phyloP scores from a whole-genome alignment of 2,113 vertebrate genomes.

The Sciurus niger region DNA sequence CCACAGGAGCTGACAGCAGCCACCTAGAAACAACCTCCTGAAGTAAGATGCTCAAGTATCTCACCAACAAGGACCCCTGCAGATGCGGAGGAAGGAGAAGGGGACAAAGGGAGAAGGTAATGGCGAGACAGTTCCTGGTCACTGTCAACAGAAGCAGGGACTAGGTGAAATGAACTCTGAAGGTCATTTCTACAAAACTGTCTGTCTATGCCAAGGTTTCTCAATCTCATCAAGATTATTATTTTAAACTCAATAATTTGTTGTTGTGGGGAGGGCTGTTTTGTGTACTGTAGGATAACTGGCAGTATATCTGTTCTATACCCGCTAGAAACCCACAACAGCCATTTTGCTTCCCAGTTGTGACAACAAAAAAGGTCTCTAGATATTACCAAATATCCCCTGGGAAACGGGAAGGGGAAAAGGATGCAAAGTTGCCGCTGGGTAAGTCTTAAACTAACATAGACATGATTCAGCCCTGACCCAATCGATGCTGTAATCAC shows the following conservation, averaged over 20 bases:
- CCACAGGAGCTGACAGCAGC: not conserved
- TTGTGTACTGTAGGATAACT: accelerated
- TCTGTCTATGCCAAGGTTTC: not conserved
- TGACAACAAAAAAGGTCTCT: not conserved
- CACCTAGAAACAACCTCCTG: not conserved
- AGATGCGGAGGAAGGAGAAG: not conserved
- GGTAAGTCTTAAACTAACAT: not conserved
- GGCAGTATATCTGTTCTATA: not conserved
- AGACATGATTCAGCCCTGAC: not conserved
- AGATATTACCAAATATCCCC: not conserved
- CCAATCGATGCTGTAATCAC: not conserved
- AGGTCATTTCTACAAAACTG: not conserved
- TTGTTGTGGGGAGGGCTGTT: not conserved
- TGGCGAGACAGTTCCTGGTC: not conserved
- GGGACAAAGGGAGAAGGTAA: not conserved
- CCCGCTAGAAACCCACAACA: not conserved
- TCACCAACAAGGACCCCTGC: not conserved
- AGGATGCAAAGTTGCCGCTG: not conserved
- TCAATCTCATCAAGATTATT: not conserved
- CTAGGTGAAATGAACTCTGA: not conserved
- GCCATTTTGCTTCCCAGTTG: not conserved
- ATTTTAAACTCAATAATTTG: not conserved
- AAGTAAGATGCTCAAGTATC: not conserved
- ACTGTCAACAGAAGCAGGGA: not conserved
- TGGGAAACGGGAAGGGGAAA: too few species aligned